Conservation (phyloP, 2,888 invertebrate genomes). For the Lissonota sp. region DNA sequence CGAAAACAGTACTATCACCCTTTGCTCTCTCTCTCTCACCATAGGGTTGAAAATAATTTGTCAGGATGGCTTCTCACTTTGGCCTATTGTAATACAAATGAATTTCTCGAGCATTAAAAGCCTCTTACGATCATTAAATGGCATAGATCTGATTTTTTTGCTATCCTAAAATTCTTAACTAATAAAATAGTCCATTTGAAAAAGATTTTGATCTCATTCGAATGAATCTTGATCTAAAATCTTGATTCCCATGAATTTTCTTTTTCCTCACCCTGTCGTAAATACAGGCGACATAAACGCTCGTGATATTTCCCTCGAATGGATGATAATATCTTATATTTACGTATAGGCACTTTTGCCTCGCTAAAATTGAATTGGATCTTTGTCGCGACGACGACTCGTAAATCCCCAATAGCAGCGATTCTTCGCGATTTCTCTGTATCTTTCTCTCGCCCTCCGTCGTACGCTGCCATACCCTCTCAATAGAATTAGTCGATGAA, state of each 20-base stretch:
- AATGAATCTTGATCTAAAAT: no score
- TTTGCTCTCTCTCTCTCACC: background rate
- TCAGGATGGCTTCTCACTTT: slow-evolving; percentile 31
- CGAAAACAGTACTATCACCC: no score
- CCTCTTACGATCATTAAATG: slow-evolving; percentile 28
- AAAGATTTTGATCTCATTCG: no score
- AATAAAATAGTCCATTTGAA: no score
- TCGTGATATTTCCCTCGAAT: slow-evolving; percentile 1
- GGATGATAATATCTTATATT: slow-evolving; percentile 3
- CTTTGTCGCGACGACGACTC: slow-evolving; percentile 64
- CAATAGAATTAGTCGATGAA: slow-evolving; percentile 75
- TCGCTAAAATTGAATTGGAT: slow-evolving; percentile 57
- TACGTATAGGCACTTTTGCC: slow-evolving; percentile 26
- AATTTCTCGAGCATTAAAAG: slow-evolving; percentile 24
- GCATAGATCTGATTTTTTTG: slow-evolving; percentile 5
- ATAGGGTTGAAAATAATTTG: slow-evolving; percentile 60
- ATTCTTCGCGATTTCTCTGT: background rate
- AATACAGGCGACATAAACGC: background rate
- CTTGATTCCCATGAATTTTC: slow-evolving; percentile 1
- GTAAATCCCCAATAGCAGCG: slow-evolving; percentile 34
- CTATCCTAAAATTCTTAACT: no score
- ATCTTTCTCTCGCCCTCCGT: background rate
- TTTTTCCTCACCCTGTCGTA: slow-evolving; percentile 8
- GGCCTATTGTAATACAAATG: slow-evolving; percentile 33
- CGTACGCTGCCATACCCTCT: slow-evolving; percentile 66